Evolutionary conservation across 2,797 vertebrate genomes (phyloP), one percentile per base, ranked within the genome.

Genomic region (Echeneis naucrates): DNA sequence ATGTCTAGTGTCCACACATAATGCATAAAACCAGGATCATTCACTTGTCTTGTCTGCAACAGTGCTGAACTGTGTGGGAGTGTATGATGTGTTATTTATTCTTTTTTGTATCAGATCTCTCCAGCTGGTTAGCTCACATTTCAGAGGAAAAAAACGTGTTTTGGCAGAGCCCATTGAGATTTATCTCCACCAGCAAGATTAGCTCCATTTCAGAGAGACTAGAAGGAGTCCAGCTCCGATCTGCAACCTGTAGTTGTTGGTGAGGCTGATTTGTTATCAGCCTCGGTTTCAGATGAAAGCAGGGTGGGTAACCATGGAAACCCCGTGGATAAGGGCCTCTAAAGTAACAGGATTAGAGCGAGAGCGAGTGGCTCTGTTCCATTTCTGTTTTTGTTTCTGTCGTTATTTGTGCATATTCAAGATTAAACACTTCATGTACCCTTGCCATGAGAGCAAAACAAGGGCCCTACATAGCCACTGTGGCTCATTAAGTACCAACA

Each of bases 281-380:
- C 78, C 75, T 67, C 68, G 51, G 67, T 77, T 84, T 77, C 38
- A 73, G 56, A 88, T 84, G 81, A 87, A 92, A 92, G 92, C 84
- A 89, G 78, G 77, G 77, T 54, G 66, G 52, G 93, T 94, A 90
- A 91, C 93, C 93, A 94, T 93, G 74, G 94, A 76, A 92, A 94
- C 90, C 61, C 26, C 13, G 16, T 33, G 71, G 77, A 87, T 82
- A 89, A 81, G 78, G 75, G 81, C 80, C 82, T 91, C 75, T 90
- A 80, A 82, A 74, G 83, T 89, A 92, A 93, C 87, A 85, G 92
- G 93, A 94, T 95, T 93, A 92, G 77, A 77, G 80, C 37, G 72
- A 88, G 77, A 75, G 89, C 71, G 64, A 92, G 87, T 86, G 87
- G 80, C 86, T 82, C 68, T 76, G 81, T 77, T 88, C 80, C 85